Conservation (phyloP, 2,888 invertebrate species). For the Rutpela maculata region DNA sequence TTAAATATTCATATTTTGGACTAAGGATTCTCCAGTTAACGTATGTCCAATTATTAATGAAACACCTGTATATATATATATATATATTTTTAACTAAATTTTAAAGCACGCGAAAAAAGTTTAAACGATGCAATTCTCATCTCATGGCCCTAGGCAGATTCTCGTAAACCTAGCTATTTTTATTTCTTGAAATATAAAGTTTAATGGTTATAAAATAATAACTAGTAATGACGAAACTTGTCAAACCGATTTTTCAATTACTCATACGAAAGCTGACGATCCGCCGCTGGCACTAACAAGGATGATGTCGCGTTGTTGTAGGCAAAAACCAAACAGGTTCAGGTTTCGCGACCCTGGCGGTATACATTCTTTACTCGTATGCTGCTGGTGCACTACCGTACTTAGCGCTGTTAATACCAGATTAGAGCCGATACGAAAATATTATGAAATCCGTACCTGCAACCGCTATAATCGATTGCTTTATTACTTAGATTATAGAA, state of each 20-base stretch:
- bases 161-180: too few relatives aligned
- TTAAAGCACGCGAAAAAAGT: too few relatives aligned
- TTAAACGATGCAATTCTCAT: too few relatives aligned
- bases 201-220: too few relatives aligned
- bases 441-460: conserved; percentile 43
- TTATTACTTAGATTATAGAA: conserved; percentile 34
- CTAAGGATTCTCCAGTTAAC: too few relatives aligned
- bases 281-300: conserved; percentile 43
- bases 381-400: conserved; percentile 43
- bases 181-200: too few relatives aligned
- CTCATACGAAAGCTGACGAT: not conserved
- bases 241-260: not conserved
- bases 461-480: conserved; percentile 27
- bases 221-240: too few relatives aligned
- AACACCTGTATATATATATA: too few relatives aligned
- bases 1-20: too few relatives aligned
- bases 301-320: conserved; percentile 45
- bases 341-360: conserved; percentile 49
- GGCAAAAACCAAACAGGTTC: conserved; percentile 51
- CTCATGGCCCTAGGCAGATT: too few relatives aligned
- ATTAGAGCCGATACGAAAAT: conserved; percentile 44
- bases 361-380: conserved; percentile 43
- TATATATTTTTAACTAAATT: too few relatives aligned
- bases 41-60: too few relatives aligned
- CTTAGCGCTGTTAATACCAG: conserved; percentile 43